phyloP scores from a whole-genome alignment of 1,140 invertebrate species.

The Drosophila arizonae region DNA sequence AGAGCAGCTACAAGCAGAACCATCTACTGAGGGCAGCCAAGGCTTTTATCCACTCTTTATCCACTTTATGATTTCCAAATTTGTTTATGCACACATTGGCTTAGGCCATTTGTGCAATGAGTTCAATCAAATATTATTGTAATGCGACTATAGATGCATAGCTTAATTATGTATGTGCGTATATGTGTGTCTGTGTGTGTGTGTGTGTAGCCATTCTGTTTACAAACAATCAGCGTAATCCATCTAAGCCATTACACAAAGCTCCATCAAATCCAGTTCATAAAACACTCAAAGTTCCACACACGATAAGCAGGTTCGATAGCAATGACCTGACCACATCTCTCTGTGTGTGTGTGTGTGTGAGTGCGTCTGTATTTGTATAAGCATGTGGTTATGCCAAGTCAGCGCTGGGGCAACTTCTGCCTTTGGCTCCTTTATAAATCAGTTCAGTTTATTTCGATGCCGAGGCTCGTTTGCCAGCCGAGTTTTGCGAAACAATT shows the following conservation, averaged over 20 bases:
- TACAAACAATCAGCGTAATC: conserved; percentile 58
- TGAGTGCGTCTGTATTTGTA: too few relatives aligned
- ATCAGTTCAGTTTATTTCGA: conserved; percentile 71
- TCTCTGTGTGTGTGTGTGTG: background rate
- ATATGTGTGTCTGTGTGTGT: background rate
- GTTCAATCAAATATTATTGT: too few relatives aligned
- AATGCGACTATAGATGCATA: too few relatives aligned
- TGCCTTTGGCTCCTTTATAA: conserved; percentile 60
- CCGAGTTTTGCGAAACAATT: conserved; percentile 60
- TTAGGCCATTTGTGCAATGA: too few relatives aligned
- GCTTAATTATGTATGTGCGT: background rate
- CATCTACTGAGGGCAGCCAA: too few relatives aligned
- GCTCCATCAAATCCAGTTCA: conserved; percentile 66
- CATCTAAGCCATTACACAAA: conserved; percentile 47
- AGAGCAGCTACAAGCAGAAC: too few relatives aligned
- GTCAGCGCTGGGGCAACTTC: conserved; percentile 65
- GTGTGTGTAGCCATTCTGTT: conserved; percentile 1
- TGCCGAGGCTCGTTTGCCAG: conserved; percentile 43
- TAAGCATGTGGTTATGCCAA: conserved; percentile 8
- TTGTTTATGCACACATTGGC: too few relatives aligned
- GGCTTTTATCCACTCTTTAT: too few relatives aligned
- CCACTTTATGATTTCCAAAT: too few relatives aligned
- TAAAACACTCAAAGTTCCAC: conserved; percentile 43
- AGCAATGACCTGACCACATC: conserved; percentile 1
- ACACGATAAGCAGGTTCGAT: conserved; percentile 11